Base-by-base conservation (phyloP, 1,140 invertebrate species). In the Panulirus ornatus region DNA sequence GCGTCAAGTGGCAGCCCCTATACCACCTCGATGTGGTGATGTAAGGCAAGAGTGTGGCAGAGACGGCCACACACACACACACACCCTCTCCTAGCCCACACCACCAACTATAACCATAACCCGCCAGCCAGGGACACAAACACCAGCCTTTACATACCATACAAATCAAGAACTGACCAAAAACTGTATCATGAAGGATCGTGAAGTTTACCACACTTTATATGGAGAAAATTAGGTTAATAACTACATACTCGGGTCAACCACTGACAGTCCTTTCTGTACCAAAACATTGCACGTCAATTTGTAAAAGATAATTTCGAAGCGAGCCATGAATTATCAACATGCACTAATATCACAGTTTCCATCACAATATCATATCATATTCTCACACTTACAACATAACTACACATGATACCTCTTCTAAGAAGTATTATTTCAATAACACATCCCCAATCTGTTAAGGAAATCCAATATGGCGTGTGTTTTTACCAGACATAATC, bases 381-480 rank as follows among this genome's bases (percentile, higher is more conserved):
- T 47, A 38, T 79, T 36, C 38, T 14, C 51, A 44, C 75, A n/a
- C 73, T 34, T 58, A 40, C 30, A 8, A 27, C 54, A 54, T 70
- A 78, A 47, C 85, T 40, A 22, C 27, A 42, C 36, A 40, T n/a
- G 51, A 47, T 88, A 81, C 54, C 85, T 79, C 73, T 47, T 30
- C 36, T 70, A 66, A 70, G 75, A 42, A 79, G 51, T 38, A 78
- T 14, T 88, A 79, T 88, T 79, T 88, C 85, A 81, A 14, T 27
- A 1, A 66, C 54, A 81, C 58, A 84, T 84, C 81, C n/a, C 81
- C 51, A 58, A 88, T 88, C 63, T 88, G 85, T 88, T 88, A 88
- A 54, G 75, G 75, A 88, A 78, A 88, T 88, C 85, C 85, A 88
- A 88, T 88, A 88, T 88, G 85, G 85, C 85, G 85, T 79, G 85